Conservation (phyloP, 2,113 vertebrate genomes). For the cattle (Bos taurus) region ARS-UCD2.0 NC_037328.1:146472001-146472500, state of each 20-base stretch:
- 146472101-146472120: accelerated
- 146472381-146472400: not conserved
- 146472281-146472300: not conserved
- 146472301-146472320: not conserved
- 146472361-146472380: not conserved
- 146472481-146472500: not conserved
- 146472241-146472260: not conserved
- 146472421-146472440: not conserved
- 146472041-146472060: accelerated
- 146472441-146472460: not conserved
- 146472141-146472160: not conserved
- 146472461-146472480: not conserved
- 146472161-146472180: accelerated
- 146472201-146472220: not conserved
- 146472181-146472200: not conserved
- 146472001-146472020: not conserved
- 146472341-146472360: not conserved
- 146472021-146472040: not conserved
- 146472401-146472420: not conserved
- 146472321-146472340: not conserved
- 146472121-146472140: not conserved
- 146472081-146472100: not conserved
- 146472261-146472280: not conserved
- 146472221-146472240: not conserved
- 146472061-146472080: not conserved